Conservation (phyloP, 37 sponge, comb jelly and placozoan genomes). For the Spongilla lacustris region DNA sequence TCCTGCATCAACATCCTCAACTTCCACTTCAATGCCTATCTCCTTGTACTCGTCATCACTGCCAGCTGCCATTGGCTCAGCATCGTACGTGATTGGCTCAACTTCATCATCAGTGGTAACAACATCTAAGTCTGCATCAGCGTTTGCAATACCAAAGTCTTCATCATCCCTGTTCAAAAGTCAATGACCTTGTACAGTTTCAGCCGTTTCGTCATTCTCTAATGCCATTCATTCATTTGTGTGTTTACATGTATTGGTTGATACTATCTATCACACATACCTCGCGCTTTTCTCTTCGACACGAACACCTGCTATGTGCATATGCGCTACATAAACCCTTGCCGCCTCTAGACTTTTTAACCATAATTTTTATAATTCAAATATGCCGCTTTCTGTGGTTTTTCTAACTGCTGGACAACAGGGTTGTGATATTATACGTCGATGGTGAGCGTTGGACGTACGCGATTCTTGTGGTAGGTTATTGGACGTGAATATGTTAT, state of each 20-base stretch:
- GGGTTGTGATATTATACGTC: background rate
- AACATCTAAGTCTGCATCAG: background rate
- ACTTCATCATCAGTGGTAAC: background rate
- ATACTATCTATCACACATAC: background rate
- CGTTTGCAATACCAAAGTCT: background rate
- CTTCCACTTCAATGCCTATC: background rate
- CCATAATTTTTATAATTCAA: background rate
- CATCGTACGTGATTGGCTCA: background rate
- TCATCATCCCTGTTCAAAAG: background rate
- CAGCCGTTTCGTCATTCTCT: background rate
- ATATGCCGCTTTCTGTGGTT: background rate
- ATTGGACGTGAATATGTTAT: background rate
- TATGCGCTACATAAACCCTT: background rate
- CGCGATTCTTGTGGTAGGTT: background rate
- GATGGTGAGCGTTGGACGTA: background rate
- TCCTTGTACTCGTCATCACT: background rate
- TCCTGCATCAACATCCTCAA: background rate
- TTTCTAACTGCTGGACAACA: background rate
- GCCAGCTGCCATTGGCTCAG: background rate
- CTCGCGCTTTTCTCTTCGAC: background rate
- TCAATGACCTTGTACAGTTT: background rate
- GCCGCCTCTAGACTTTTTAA: background rate
- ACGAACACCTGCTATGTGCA: background rate
- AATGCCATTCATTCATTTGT: background rate
- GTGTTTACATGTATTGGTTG: background rate